Evolutionary conservation across 1,140 invertebrate genomes (phyloP), one percentile per base, ranked within the genome.

Genomic region (Marisa cornuarietis): DNA sequence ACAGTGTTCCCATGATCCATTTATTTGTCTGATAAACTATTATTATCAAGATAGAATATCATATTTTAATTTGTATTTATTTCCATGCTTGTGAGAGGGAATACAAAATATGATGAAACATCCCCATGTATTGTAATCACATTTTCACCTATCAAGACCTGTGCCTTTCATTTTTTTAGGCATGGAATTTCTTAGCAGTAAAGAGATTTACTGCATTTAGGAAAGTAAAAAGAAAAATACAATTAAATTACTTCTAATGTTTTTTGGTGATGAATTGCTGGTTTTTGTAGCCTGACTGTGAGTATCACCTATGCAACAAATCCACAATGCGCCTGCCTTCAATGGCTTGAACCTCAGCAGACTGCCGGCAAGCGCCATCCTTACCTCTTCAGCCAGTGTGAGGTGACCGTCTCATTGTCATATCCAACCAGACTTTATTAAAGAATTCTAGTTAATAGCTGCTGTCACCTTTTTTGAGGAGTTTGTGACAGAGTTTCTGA

Each of bases 301-400:
- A 78, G 78, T 65, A 87, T 91, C 49, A 81, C 89, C 20, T 91
- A 91, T 85, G 84, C 85, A 66, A 91, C 90, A 5, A 87, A 85
- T 20, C 85, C 87, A 10, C 24, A 83, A 20, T 85, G 85, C 31
- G 95, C 94, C 81, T 97, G 95, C 24, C 91, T 99, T 24, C 96
- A 98, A 90, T 99, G 98, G 97, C 88, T 99, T 58, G 93, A 93
- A 77, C 94, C 96, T 18, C 93, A 95, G 83, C 96, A 98, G 92
- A 99, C 97, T 22, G 93, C 95, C 11, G 96, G 96, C 68, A 95
- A 96, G 91, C 93, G 94, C 82, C 93, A 96, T 86, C 97, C 97
- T 0, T 99, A 96, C 90, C 87, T 99, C 81, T 99, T 96, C 91
- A 97, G 95, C 82, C 97, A 98, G 90, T 97, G 96, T 91, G 94